phyloP scores from a whole-genome alignment of 2,797 vertebrate genomes.

The Brotula barbata region DNA sequence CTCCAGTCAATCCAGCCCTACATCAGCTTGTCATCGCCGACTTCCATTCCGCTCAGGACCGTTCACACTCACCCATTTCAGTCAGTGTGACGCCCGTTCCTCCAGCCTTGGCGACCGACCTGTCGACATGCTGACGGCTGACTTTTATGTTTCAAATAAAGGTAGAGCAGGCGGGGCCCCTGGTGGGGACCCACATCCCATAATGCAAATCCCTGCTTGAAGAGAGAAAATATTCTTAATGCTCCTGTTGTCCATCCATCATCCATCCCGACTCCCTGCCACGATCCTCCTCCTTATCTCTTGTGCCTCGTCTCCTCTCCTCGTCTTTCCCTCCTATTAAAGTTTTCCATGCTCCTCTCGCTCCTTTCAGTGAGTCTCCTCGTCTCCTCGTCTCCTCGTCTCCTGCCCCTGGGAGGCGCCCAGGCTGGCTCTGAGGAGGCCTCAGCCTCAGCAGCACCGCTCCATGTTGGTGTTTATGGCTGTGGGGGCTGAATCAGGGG shows the following conservation, averaged over 20 bases:
- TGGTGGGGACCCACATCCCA: constrained; percentile 44
- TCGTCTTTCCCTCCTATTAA: background rate
- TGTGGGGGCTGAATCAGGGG: constrained; percentile 41
- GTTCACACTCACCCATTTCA: constrained; percentile 53
- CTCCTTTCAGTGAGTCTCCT: constrained; percentile 8
- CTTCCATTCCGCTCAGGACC: constrained; percentile 39
- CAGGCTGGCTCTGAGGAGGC: constrained; percentile 4
- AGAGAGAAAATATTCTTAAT: constrained; percentile 12
- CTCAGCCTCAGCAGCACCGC: constrained; percentile 16
- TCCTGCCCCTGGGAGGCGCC: constrained; percentile 10
- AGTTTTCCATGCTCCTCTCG: constrained; percentile 16
- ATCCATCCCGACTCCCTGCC: constrained; percentile 2
- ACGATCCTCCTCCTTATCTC: constrained; percentile 6
- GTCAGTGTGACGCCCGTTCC: constrained; percentile 56
- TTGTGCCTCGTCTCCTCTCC: background rate
- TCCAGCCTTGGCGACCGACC: constrained; percentile 32
- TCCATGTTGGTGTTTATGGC: constrained; percentile 43
- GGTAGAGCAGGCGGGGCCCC: constrained; percentile 35
- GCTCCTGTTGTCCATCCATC: background rate
- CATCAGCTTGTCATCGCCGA: constrained; percentile 66
- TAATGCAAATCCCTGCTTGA: constrained; percentile 32
- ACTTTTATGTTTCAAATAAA: constrained; percentile 59
- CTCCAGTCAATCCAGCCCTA: constrained; percentile 51
- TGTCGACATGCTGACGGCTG: constrained; percentile 31
- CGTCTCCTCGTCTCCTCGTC: constrained; percentile 10